Base-by-base conservation (phyloP, 2,888 invertebrate species). In the Linyphia triangularis region DNA sequence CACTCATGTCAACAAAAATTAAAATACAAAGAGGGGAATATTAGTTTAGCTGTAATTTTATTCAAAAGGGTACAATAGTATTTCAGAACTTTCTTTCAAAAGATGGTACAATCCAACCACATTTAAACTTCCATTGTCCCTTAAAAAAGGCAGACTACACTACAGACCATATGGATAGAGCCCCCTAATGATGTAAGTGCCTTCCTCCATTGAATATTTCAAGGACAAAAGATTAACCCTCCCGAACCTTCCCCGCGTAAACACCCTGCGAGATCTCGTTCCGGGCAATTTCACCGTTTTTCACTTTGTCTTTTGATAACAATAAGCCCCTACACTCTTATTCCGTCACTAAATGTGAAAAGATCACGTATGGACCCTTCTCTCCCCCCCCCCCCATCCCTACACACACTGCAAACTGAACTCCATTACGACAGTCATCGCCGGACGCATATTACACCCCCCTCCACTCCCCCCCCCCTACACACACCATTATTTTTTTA, bases 251-350 rank as follows among this genome's bases (percentile, higher is more conserved):
- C 59, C 33, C 59, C 33, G 28, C 57, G 30, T 59, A 57, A 33
- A 26, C 67, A 30, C 30, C 73, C 73, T 59, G 26, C 19, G 22
- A 19, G 22, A 22, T 19, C 40, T n/a, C 26, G 59, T 75, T 75
- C 57, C 73, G 19, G 30, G 77, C 19, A 63, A 77, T 77, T 77
- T 77, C 61, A 77, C 77, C 40, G 77, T 77, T 77, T 69, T 77
- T 77, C 77, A 77, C 77, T 77, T 77, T 77, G 77, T 61, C 63
- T 63, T 77, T 63, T n/a, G 63, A 26, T 40, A 77, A 77, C 63
- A 63, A 77, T 37, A 63, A 77, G 37, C 67, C 67, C 67, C 67
- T 28, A 19, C 2, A 10, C 37, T 69, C 67, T 33, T 30, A 22
- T 19, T 73, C 57, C 16, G 59, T 37, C 22, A 33, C n/a, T 37